These are phyloP conservation scores for Burhinus oedicnemus DNA, from an alignment of 2,113 vertebrate genomes.

Conservation along the genomic window DNA sequence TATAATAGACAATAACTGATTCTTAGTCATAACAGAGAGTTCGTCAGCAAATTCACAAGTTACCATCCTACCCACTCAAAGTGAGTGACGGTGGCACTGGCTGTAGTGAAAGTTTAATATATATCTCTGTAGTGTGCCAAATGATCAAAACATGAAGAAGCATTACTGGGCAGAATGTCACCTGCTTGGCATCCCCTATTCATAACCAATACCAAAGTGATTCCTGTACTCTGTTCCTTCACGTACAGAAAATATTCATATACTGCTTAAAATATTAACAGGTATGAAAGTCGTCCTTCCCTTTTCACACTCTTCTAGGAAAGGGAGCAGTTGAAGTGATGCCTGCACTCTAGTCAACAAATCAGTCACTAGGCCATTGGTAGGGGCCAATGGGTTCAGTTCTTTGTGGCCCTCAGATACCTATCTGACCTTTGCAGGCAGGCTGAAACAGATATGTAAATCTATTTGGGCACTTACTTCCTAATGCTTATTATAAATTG, in stretches of 20 bases:
- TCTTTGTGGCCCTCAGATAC: neutral
- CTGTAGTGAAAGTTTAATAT: neutral
- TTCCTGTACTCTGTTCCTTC: neutral
- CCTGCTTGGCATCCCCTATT: neutral
- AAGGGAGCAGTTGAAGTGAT: neutral
- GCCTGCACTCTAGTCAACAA: neutral
- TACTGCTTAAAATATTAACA: neutral
- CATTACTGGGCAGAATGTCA: neutral
- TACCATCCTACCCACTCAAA: neutral
- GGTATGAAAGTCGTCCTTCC: neutral
- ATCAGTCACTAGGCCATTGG: neutral
- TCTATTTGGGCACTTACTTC: neutral
- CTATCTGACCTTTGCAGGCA: neutral
- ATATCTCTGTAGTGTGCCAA: neutral
- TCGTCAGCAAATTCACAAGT: neutral
- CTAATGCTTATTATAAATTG: neutral
- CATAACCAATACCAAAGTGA: neutral
- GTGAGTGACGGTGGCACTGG: neutral
- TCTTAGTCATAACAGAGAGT: neutral
- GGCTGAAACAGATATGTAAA: neutral
- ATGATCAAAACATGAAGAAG: neutral
- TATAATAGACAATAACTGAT: neutral
- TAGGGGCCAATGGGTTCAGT: neutral
- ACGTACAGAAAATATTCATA: neutral
- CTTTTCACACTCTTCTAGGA: neutral